Evolutionary conservation across 1,140 invertebrate species (phyloP).

Genomic region (Trinorchestia longiramus): DNA sequence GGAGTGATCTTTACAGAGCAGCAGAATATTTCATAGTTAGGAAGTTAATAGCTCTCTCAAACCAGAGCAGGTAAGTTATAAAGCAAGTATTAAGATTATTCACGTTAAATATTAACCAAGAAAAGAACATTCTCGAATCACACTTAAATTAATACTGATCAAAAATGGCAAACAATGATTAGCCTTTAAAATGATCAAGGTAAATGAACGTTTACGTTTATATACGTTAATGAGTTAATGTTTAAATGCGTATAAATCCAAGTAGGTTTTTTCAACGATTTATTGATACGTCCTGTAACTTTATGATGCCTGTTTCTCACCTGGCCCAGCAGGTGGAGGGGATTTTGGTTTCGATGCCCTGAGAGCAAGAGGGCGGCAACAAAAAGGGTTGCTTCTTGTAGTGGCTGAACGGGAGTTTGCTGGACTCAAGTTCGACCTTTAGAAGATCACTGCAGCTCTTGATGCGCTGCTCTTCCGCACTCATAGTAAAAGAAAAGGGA

Average conservation of each 20-base stretch:
- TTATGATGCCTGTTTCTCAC: not conserved
- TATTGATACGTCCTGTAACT: not conserved
- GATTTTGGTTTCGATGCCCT: slow-evolving; percentile 9
- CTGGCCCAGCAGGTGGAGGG: slow-evolving; percentile 45
- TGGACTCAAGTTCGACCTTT: slow-evolving; percentile 13
- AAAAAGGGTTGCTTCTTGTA: not conserved
- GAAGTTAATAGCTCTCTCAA: no score
- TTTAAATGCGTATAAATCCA: not conserved
- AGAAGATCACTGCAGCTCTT: slow-evolving; percentile 26
- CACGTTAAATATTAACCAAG: no score
- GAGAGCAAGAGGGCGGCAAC: slow-evolving; percentile 18
- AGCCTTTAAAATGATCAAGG: no score
- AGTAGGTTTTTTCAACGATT: not conserved
- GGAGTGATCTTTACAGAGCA: not conserved
- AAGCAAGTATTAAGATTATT: no score
- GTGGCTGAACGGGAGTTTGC: slow-evolving; percentile 28
- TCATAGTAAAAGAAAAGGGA: slow-evolving; percentile 18
- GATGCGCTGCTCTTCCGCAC: not conserved
- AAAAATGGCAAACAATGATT: no score
- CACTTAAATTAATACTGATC: no score
- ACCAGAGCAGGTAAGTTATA: no score
- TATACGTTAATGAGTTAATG: no score
- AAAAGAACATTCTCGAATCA: no score
- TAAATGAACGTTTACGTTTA: no score
- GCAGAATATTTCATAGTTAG: no score